Conservation (phyloP, 2,888 invertebrate species). For the Seira musarum region DNA sequence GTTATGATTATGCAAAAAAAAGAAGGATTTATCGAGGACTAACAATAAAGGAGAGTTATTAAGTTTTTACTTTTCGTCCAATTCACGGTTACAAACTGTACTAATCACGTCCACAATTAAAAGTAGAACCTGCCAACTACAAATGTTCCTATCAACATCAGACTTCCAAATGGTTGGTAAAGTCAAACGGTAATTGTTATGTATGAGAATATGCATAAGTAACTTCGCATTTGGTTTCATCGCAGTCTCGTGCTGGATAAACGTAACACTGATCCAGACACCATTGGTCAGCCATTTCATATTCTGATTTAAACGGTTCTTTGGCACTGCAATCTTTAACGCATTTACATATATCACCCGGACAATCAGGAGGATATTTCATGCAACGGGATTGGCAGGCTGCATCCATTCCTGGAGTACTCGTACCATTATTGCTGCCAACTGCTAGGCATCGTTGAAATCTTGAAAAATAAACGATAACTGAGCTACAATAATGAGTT, state of each 20-base stretch:
- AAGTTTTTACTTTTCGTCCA: too few relatives aligned
- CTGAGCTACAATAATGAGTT: too few relatives aligned
- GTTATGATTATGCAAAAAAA: too few relatives aligned
- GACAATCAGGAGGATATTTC: constrained; percentile 90
- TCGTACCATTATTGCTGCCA: constrained; percentile 75
- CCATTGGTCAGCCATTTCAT: constrained; percentile 83
- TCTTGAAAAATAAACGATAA: constrained; percentile 72
- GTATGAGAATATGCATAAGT: background rate
- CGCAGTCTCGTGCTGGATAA: constrained; percentile 80
- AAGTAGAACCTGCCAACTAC: too few relatives aligned
- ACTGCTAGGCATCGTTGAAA: constrained; percentile 87
- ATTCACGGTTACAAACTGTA: too few relatives aligned
- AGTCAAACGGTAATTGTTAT: too few relatives aligned
- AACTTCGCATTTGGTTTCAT: constrained; percentile 35
- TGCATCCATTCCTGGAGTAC: constrained; percentile 83
- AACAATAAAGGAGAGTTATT: too few relatives aligned
- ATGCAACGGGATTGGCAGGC: constrained; percentile 92
- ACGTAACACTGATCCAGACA: constrained; percentile 91
- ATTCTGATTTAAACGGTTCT: constrained; percentile 81
- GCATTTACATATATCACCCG: constrained; percentile 82
- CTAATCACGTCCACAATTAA: too few relatives aligned
- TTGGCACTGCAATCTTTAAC: constrained; percentile 86
- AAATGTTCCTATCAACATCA: too few relatives aligned
- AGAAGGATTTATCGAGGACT: too few relatives aligned
- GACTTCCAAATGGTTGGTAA: too few relatives aligned